Percentiles rank a stretch among this genome's conserved stretches.
These are phyloP conservation scores for Drosophila orosa DNA, from an alignment of 1,140 invertebrate genomes.

Conservation along the genomic window DNA sequence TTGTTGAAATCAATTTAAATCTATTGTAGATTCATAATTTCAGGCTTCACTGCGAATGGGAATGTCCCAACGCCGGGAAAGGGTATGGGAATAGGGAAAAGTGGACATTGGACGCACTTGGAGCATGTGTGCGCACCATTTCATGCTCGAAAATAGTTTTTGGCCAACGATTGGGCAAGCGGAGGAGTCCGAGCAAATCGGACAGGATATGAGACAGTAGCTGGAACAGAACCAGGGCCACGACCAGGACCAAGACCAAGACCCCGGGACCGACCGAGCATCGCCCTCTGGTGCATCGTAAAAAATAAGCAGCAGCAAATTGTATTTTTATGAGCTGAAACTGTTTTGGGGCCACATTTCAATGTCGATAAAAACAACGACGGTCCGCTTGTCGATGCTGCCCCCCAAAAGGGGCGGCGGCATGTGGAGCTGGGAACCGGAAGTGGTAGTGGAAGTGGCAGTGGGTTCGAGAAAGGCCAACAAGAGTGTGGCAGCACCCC, in stretches of 20 bases:
- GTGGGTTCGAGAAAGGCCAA: slow-evolving; percentile 4
- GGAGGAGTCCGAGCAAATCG: slow-evolving; percentile 22
- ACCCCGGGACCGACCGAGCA: slow-evolving; percentile 42
- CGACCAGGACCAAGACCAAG: slow-evolving; percentile 16
- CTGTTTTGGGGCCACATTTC: slow-evolving; percentile 83
- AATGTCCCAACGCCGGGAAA: neutral
- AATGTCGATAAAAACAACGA: slow-evolving; percentile 80
- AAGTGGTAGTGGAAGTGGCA: neutral
- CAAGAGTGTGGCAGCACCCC: slow-evolving; percentile 19
- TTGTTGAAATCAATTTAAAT: neutral
- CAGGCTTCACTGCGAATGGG: too few species aligned
- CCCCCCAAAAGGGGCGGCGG: neutral
- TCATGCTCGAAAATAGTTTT: slow-evolving; percentile 79
- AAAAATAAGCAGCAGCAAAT: slow-evolving; percentile 83
- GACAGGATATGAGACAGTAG: slow-evolving; percentile 29
- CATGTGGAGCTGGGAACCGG: neutral
- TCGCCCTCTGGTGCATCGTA: slow-evolving; percentile 81
- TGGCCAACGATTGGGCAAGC: slow-evolving; percentile 43
- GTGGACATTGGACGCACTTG: slow-evolving; percentile 75
- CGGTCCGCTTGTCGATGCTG: slow-evolving; percentile 24
- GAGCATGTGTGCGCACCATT: slow-evolving; percentile 78
- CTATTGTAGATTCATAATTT: neutral
- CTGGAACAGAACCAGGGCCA: slow-evolving; percentile 24
- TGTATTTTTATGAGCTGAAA: slow-evolving; percentile 83
- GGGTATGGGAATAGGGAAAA: slow-evolving; percentile 26